Percentiles rank a stretch among this genome's conserved stretches.
These are phyloP conservation scores for Synanthedon vespiformis DNA, from an alignment of 2,888 invertebrate genomes.

Conservation along the genomic window DNA sequence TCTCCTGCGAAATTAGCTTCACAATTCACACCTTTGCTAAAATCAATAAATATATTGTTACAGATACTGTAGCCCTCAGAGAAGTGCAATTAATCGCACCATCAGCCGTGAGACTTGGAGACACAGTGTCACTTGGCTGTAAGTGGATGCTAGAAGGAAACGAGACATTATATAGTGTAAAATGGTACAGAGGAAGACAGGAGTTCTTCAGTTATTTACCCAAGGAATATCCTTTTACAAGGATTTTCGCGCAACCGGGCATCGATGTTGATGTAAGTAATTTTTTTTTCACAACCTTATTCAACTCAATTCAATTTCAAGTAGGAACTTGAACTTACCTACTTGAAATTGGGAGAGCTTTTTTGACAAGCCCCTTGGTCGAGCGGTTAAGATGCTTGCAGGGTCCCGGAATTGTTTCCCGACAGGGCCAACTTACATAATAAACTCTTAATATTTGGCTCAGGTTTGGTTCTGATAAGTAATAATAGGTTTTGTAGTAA, in stretches of 20 bases:
- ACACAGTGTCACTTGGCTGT: conserved; percentile 79
- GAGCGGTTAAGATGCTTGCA: no score
- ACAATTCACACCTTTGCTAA: conserved; percentile 4
- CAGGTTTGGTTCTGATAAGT: no score
- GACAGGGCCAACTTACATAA: no score
- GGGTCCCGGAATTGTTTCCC: no score
- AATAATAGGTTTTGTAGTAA: no score
- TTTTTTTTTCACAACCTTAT: neutral
- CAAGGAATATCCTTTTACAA: conserved; percentile 80
- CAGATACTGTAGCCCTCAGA: conserved; percentile 71
- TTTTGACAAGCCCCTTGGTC: no score
- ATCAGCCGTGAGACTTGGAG: conserved; percentile 77
- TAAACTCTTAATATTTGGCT: no score
- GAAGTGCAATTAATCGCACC: conserved; percentile 79
- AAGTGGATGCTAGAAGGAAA: conserved; percentile 78
- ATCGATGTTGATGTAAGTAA: conserved; percentile 80
- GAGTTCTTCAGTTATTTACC: conserved; percentile 86
- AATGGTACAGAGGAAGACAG: conserved; percentile 82
- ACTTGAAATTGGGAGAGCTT: no score
- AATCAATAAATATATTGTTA: conserved; percentile 22
- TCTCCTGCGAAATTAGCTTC: neutral
- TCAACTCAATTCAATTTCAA: no score
- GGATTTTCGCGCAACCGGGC: conserved; percentile 78
- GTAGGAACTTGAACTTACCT: no score
- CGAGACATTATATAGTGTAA: conserved; percentile 81